These are phyloP conservation scores for Meteorus colon DNA, from an alignment of 2,888 invertebrate species.

Conservation along the genomic window DNA sequence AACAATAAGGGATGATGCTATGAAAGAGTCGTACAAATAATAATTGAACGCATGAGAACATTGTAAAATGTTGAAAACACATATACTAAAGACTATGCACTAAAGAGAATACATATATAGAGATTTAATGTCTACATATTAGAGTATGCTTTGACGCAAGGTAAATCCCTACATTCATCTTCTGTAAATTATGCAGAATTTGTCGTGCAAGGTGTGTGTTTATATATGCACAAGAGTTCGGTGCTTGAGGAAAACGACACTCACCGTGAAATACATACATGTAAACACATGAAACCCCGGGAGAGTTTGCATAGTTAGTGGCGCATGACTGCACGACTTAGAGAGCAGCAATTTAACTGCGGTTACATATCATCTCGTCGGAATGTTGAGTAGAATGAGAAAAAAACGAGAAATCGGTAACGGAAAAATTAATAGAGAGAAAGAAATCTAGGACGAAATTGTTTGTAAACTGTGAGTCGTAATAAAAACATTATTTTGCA, in stretches of 20 bases:
- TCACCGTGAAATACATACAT: neutral
- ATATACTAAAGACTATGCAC: neutral
- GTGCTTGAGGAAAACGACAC: neutral
- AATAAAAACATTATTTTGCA: too few species aligned
- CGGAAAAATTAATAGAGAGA: neutral
- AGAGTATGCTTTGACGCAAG: neutral
- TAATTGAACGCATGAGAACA: neutral
- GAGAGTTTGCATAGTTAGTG: constrained; percentile 35
- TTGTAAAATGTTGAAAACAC: neutral
- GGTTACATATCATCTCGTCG: constrained; percentile 1
- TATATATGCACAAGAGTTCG: constrained; percentile 1
- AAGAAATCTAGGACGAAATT: too few species aligned
- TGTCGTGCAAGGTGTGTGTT: constrained; percentile 17
- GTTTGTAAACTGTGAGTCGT: too few species aligned
- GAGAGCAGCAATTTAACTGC: constrained; percentile 28
- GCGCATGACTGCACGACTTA: constrained; percentile 16
- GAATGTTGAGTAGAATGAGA: constrained; percentile 1
- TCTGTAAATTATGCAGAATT: constrained; percentile 19
- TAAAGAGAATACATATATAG: neutral
- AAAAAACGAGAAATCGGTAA: neutral
- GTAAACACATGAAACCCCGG: constrained; percentile 18
- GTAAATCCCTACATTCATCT: neutral
- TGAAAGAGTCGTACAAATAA: neutral
- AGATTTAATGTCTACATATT: neutral
- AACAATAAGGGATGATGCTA: neutral